A percentile compares a stretch with the other conserved stretches of the same genome.
Conservation (phyloP, 2,888 invertebrate species). For the Salpingus planirostris region DNA sequence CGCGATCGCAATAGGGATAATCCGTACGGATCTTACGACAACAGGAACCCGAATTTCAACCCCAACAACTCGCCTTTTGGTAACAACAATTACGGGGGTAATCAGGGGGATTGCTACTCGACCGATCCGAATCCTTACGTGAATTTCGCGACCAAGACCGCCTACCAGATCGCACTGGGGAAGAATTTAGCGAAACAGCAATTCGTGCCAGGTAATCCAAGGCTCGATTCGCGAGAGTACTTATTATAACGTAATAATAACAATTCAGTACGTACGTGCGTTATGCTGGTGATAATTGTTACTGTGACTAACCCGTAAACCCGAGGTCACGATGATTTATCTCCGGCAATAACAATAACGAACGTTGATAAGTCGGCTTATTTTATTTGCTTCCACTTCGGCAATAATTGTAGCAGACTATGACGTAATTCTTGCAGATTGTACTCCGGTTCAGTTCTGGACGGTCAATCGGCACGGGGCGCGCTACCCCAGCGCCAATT, state of each 20-base stretch:
- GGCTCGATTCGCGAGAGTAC: too few species aligned
- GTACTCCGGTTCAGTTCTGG: slow-evolving; percentile 65
- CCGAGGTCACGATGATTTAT: too few species aligned
- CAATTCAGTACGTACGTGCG: too few species aligned
- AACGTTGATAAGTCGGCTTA: too few species aligned
- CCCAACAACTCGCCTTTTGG: background rate
- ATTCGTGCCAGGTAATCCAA: slow-evolving; percentile 57
- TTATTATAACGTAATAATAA: too few species aligned
- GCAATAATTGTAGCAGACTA: too few species aligned
- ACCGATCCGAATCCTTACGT: slow-evolving; percentile 56
- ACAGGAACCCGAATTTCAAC: slow-evolving; percentile 32
- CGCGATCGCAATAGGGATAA: slow-evolving; percentile 3
- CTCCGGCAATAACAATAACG: too few species aligned
- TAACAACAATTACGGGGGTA: slow-evolving; percentile 38
- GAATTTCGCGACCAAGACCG: slow-evolving; percentile 64
- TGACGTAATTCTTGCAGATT: slow-evolving; percentile 57
- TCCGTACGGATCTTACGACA: slow-evolving; percentile 1
- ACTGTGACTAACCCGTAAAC: too few species aligned
- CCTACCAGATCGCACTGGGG: slow-evolving; percentile 61
- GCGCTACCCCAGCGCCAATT: slow-evolving; percentile 50
- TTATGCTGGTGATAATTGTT: too few species aligned
- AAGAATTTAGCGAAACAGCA: slow-evolving; percentile 51
- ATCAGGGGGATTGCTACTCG: slow-evolving; percentile 53
- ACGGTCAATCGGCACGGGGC: slow-evolving; percentile 62
- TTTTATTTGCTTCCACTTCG: too few species aligned